Evolutionary conservation across 2,888 invertebrate genomes (phyloP), one percentile per base, ranked within the genome.

Genomic region (Acrobasis consociella): DNA sequence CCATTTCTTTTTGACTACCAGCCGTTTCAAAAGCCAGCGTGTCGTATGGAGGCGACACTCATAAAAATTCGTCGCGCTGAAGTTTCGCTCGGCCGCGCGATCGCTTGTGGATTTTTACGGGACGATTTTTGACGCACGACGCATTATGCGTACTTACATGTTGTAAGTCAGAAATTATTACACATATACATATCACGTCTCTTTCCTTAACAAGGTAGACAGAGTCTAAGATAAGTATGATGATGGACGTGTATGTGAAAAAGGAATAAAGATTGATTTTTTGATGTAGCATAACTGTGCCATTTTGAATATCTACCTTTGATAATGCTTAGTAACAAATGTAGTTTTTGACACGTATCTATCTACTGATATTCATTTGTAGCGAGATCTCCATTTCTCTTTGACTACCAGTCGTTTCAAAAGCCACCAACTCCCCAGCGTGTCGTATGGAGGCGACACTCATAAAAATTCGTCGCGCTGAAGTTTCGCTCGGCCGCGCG

Each of bases 321-420:
- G n/a, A n/a, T n/a, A n/a, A n/a, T n/a, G n/a, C n/a, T n/a, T n/a
- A n/a, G n/a, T n/a, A n/a, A n/a, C n/a, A n/a, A n/a, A n/a, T n/a
- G n/a, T n/a, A n/a, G n/a, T n/a, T n/a, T n/a, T n/a, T n/a, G n/a
- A n/a, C n/a, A n/a, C n/a, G n/a, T n/a, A n/a, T n/a, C n/a, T n/a
- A n/a, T n/a, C n/a, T n/a, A n/a, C n/a, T n/a, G n/a, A n/a, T n/a
- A 80, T 86, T n/a, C n/a, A 90, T 91, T 91, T 89, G 89, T 90
- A 89, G 88, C 78, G 80, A 89, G 90, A 91, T 90, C 89, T 89
- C 89, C 89, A 91, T 91, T 89, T 90, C 88, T 86, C 89, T 90
- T 90, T 91, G 89, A 89, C 86, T 88, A 80, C 80, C 82, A 86
- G 89, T 84, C 89, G 86, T 89, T 89, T 83, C 83, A 82, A 84